Base-by-base conservation (phyloP, 2,113 vertebrate species). In the Phodopus roborovskii region DNA sequence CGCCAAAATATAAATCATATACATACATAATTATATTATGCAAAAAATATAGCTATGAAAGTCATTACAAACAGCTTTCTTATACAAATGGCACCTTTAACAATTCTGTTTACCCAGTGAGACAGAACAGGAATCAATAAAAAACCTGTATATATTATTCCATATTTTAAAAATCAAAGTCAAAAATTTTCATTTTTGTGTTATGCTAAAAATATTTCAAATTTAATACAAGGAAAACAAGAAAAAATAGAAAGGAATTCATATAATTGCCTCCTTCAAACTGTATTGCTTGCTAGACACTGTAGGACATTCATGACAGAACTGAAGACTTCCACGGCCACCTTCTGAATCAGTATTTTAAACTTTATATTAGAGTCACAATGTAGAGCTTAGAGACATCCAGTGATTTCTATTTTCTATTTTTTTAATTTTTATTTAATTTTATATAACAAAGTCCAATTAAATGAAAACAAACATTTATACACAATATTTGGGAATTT, bases 321-420 rank as follows among this genome's bases (percentile, higher is more conserved):
- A 90, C 4, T 58, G 12, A 85, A 74, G 22, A 87, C 13, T 75
- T 24, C 26, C 28, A 36, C 8, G 68, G 50, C 30, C 53, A 60
- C 16, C 53, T 79, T 87, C 62, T 62, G 45, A 95, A 33, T 68
- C 45, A 79, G 2, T 30, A 77, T 83, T 82, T 88, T 94, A 68
- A 78, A 22, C 79, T 87, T 20, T 60, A 70, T 42, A 90, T 91
- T 60, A 70, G 48, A 70, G 56, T 5, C 11, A 17, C 75, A 90
- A 53, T 7, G 11, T 24, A 64, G 79, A 15, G 20, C 83, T 82
- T 84, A 90, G 15, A 53, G 28, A 39, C n/a, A 33, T 75, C 56
- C 39, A 53, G 11, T 75, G 79, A 87, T 39, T 82, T 94, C 2
- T 89, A 68, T 74, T 78, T 95, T 86, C 62, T 91, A 68, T 74